Base-by-base conservation (phyloP, 2,113 vertebrate genomes). In the Polypterus bichir region DNA sequence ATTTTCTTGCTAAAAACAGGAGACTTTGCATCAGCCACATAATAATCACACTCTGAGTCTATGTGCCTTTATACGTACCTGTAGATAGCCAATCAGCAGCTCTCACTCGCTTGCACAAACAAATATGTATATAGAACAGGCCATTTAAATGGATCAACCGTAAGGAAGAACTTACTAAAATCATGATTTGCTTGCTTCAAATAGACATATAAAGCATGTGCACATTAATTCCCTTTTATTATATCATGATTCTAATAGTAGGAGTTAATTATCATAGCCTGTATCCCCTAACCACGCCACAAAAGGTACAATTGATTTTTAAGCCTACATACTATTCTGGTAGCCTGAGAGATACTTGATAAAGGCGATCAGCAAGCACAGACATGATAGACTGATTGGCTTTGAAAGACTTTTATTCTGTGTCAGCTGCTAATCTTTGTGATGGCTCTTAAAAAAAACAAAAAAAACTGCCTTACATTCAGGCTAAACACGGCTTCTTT, bases 401-500 rank as follows among this genome's bases (percentile, higher is more conserved):
- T 62, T 61, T 61, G 51, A 62, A 62, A 54, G 49, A 52, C 47
- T 62, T 62, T 61, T 54, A 47, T 52, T 62, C 10, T 27, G 27
- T 27, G 61, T 47, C 61, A 62, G 61, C 61, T 62, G 61, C 9
- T 47, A 51, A 54, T 62, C 61, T 54, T 46, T 53, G 46, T 54
- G 52, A 51, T 44, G 45, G 51, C 51, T 52, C 27, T 54, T 62
- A 44, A 62, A n/a, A 54, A 45, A 61, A n/a, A 61, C 7, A n/a
- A 5, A 60, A 48, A 52, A 51, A 46, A 1, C 27, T 27, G 27
- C 27, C 5, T 62, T 62, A 52, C 7, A 10, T 46, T 54, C 11
- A 46, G 54, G 51, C 61, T 6, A n/a, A 62, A 53, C 27, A 4
- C 56, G 46, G 56, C 56, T 45, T 45, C n/a, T 45, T 27, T 45